Evolutionary conservation across 1,140 invertebrate genomes (phyloP).

Genomic region (Ephestia elutella): DNA sequence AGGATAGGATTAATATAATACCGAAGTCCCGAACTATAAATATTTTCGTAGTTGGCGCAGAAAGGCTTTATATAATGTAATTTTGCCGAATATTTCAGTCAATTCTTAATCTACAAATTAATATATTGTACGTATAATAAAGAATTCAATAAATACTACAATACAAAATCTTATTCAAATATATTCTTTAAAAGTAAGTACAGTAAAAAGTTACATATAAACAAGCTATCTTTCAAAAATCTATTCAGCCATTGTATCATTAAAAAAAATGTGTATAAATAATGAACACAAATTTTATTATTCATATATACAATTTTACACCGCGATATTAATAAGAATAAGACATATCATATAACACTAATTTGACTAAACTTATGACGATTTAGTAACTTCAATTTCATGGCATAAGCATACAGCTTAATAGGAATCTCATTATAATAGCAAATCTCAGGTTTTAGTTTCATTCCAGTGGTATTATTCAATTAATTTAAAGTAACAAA

Average conservation of each 20-base stretch:
- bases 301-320: slow-evolving; percentile 5
- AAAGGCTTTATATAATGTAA: too few relatives aligned
- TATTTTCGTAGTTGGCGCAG: too few relatives aligned
- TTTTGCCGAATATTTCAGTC: too few relatives aligned
- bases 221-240: too few relatives aligned
- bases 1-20: too few relatives aligned
- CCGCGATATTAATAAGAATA: background rate
- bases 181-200: background rate
- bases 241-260: background rate
- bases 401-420: slow-evolving; percentile 26
- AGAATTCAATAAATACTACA: slow-evolving; percentile 9
- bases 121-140: background rate
- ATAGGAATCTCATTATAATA: slow-evolving; percentile 53
- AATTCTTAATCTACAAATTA: too few relatives aligned
- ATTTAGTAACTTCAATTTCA: slow-evolving; percentile 20
- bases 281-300: background rate
- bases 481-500: background rate
- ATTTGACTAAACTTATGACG: slow-evolving; percentile 22
- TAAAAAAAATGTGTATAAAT: background rate
- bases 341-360: background rate
- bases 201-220: too few relatives aligned
- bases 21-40: too few relatives aligned
- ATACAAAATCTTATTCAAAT: slow-evolving; percentile 11
- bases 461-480: background rate
- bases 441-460: slow-evolving; percentile 17